These are phyloP conservation scores for Sciurus carolinensis DNA, from an alignment of 2,797 vertebrate genomes.

Conservation along the genomic window DNA sequence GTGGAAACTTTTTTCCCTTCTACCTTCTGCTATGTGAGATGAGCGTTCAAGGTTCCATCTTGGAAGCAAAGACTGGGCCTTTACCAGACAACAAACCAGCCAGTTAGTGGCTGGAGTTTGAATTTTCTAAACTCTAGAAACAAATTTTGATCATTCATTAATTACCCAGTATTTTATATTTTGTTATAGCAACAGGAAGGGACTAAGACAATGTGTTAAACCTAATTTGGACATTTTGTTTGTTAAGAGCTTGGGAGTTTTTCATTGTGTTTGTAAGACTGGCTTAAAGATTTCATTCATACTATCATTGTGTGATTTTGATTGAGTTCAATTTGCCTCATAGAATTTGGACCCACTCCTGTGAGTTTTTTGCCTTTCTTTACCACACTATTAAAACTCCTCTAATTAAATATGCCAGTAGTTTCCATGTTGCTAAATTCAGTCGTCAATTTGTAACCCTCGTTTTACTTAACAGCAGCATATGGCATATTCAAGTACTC, in stretches of 20 bases:
- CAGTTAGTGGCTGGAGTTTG: not conserved
- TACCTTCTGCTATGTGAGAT: not conserved
- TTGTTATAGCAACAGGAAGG: not conserved
- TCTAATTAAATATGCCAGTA: not conserved
- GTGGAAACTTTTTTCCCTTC: too few species aligned
- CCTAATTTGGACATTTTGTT: not conserved
- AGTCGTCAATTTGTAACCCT: not conserved
- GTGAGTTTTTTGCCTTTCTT: not conserved
- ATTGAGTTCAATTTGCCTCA: not conserved
- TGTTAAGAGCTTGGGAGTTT: not conserved
- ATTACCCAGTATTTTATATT: not conserved
- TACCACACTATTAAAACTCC: not conserved
- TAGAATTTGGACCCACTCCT: not conserved
- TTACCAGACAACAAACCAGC: not conserved
- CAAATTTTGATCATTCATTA: not conserved
- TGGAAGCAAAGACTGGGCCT: not conserved
- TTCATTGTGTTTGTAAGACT: not conserved
- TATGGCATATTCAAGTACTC: not conserved
- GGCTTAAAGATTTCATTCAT: not conserved
- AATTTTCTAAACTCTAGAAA: not conserved
- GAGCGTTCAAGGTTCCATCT: not conserved
- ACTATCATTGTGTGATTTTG: conserved; percentile 9
- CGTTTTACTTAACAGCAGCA: not conserved
- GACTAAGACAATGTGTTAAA: not conserved
- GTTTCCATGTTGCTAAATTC: not conserved